Evolutionary conservation across 2,888 invertebrate species (phyloP).

Genomic region (Chaetoderma sp.): DNA sequence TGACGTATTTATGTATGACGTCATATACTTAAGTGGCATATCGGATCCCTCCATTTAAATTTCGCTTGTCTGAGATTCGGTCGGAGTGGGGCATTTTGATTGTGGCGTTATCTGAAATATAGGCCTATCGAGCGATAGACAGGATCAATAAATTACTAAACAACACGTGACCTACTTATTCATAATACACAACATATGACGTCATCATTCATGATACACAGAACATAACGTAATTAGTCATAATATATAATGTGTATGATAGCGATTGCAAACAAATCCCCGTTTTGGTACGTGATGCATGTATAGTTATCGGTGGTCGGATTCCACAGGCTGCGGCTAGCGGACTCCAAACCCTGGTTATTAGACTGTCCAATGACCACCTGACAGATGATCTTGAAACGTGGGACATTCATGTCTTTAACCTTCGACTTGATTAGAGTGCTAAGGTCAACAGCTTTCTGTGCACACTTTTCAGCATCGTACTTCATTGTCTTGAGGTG

Average conservation of each 20-base stretch:
- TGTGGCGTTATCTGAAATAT: too few species aligned
- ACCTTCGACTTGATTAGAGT: conserved; percentile 16
- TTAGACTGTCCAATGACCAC: conserved; percentile 24
- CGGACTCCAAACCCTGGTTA: conserved; percentile 29
- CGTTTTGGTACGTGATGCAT: conserved; percentile 21
- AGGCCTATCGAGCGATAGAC: too few species aligned
- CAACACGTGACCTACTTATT: too few species aligned
- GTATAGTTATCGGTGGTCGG: conserved; percentile 23
- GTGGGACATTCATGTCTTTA: conserved; percentile 16
- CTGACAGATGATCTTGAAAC: conserved; percentile 30
- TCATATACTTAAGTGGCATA: too few species aligned
- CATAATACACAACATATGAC: too few species aligned
- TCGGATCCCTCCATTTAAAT: too few species aligned
- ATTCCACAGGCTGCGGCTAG: conserved; percentile 28
- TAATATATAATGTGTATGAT: conserved; percentile 25
- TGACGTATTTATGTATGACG: too few species aligned
- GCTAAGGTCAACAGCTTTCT: conserved; percentile 7
- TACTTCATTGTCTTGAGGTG: conserved; percentile 18
- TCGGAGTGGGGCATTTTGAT: too few species aligned
- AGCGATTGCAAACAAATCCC: conserved; percentile 25
- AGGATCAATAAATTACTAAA: too few species aligned
- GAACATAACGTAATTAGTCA: too few species aligned
- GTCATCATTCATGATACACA: too few species aligned
- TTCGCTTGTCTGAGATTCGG: too few species aligned
- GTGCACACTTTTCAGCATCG: conserved; percentile 2